Conservation (phyloP, 2,888 invertebrate genomes). For the Abrostola tripartita region DNA sequence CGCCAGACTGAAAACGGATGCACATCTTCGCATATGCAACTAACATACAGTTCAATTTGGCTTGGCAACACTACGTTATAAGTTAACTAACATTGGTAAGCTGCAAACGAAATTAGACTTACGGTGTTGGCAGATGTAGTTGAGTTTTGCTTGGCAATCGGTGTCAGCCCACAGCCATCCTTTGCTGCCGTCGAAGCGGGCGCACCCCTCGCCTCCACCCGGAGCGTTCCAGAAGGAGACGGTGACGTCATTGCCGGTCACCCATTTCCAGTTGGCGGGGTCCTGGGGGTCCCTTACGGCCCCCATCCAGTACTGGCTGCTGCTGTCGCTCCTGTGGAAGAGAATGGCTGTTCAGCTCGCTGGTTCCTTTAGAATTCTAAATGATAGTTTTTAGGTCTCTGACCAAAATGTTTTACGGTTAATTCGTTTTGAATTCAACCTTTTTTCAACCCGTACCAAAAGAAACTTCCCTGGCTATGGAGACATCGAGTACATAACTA, state of each 20-base stretch:
- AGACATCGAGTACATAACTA: too few species aligned
- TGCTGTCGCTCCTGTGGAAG: constrained; percentile 92
- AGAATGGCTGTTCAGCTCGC: constrained; percentile 32
- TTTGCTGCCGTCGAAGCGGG: constrained; percentile 96
- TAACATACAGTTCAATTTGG: background rate
- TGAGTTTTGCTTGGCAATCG: constrained; percentile 94
- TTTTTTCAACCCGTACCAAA: too few species aligned
- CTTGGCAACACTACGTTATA: background rate
- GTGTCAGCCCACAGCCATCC: constrained; percentile 99
- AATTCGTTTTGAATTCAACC: too few species aligned
- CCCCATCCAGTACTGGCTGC: constrained; percentile 98
- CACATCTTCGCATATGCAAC: constrained; percentile 20
- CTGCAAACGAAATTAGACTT: constrained; percentile 81
- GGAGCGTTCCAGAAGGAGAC: constrained; percentile 98
- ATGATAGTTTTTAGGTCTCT: too few species aligned
- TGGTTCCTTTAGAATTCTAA: too few species aligned
- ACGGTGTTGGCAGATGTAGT: constrained; percentile 98
- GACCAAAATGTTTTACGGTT: too few species aligned
- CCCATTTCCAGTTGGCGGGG: constrained; percentile 95
- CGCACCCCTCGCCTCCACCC: constrained; percentile 94
- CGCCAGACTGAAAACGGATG: background rate
- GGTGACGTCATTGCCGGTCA: constrained; percentile 95
- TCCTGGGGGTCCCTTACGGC: constrained; percentile 95
- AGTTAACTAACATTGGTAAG: background rate
- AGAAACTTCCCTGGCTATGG: too few species aligned